A percentile compares a stretch with the other conserved stretches of the same genome.
Evolutionary conservation across 1,140 invertebrate species (phyloP).

Genomic region (Bicyclus anynana): DNA sequence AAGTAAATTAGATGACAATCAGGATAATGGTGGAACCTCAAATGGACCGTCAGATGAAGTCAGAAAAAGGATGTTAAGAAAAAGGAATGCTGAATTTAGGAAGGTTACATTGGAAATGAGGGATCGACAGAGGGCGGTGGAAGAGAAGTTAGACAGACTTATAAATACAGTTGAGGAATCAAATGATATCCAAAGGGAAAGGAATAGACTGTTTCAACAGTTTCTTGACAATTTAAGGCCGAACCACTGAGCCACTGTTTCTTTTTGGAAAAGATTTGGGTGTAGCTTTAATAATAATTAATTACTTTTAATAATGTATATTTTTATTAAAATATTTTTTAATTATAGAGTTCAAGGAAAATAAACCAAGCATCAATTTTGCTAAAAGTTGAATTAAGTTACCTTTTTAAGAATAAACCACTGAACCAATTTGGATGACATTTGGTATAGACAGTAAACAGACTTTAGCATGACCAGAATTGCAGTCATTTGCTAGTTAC

Average conservation of each 20-base stretch:
- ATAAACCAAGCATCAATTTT: no score
- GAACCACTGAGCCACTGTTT: conserved; percentile 4
- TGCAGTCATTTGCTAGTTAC: no score
- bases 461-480: no score
- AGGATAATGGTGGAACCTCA: conserved; percentile 49
- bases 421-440: no score
- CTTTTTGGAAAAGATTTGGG: background rate
- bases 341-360: no score
- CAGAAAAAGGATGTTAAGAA: conserved; percentile 47
- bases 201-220: conserved; percentile 62
- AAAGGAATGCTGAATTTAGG: conserved; percentile 57
- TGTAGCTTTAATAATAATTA: background rate
- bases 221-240: conserved; percentile 45
- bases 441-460: no score
- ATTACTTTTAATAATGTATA: background rate
- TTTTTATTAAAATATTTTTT: no score
- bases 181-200: conserved; percentile 63
- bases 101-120: conserved; percentile 64
- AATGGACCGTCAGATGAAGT: conserved; percentile 47
- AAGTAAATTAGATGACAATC: conserved; percentile 35
- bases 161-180: conserved; percentile 70
- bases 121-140: conserved; percentile 58
- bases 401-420: no score
- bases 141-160: conserved; percentile 67
- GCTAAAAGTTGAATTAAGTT: no score